phyloP scores from a whole-genome alignment of 2,888 invertebrate genomes.

The Erannis defoliaria region DNA sequence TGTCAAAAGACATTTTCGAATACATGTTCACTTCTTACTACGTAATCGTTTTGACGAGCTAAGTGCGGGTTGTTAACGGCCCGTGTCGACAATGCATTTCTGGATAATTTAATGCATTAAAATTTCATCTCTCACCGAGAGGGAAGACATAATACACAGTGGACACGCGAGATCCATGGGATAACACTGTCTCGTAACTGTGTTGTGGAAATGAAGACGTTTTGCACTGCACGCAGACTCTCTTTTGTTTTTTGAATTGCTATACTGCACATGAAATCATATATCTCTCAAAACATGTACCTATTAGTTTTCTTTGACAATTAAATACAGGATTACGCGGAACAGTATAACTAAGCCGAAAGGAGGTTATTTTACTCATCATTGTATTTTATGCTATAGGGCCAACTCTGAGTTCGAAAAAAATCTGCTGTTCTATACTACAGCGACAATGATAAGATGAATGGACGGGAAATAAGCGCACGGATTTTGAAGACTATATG shows the following conservation, averaged over 20 bases:
- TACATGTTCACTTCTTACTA: slow-evolving; percentile 52
- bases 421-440: no score
- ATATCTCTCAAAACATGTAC: no score
- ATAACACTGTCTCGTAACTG: slow-evolving; percentile 41
- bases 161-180: slow-evolving; percentile 56
- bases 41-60: slow-evolving; percentile 60
- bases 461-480: no score
- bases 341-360: no score
- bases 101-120: slow-evolving; percentile 61
- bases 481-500: no score
- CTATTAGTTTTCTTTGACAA: no score
- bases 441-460: no score
- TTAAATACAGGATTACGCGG: no score
- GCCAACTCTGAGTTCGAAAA: no score
- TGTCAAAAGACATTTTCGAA: slow-evolving; percentile 55
- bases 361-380: no score
- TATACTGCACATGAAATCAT: neutral
- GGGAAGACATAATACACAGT: slow-evolving; percentile 57
- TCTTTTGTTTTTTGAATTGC: slow-evolving; percentile 14
- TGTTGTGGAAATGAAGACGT: slow-evolving; percentile 38
- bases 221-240: slow-evolving; percentile 28
- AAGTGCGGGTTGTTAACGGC: slow-evolving; percentile 62
- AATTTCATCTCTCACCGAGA: slow-evolving; percentile 59
- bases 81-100: slow-evolving; percentile 63
- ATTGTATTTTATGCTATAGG: no score